Percentiles rank a stretch among this genome's conserved stretches.
phyloP scores from a whole-genome alignment of 2,888 invertebrate species.

The Sericinus montela region DNA sequence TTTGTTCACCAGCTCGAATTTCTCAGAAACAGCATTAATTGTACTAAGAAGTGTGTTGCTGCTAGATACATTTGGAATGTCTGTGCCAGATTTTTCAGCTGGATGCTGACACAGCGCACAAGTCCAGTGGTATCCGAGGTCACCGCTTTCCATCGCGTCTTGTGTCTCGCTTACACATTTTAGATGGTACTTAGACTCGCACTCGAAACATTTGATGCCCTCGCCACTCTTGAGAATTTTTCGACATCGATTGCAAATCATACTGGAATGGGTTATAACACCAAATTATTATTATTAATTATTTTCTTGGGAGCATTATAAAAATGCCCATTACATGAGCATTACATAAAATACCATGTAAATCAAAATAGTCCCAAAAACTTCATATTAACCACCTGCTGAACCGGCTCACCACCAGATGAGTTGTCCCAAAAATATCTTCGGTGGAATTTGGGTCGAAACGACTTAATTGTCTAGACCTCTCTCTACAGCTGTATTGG shows the following conservation, averaged over 20 bases:
- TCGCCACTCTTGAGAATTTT: slow-evolving; percentile 38
- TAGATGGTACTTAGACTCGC: slow-evolving; percentile 39
- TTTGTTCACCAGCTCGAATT: slow-evolving; percentile 59
- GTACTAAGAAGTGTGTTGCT: slow-evolving; percentile 28
- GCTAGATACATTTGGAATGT: slow-evolving; percentile 12
- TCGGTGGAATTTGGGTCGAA: too few species aligned
- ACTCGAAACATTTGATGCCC: slow-evolving; percentile 40
- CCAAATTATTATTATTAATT: neutral
- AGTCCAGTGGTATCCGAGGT: slow-evolving; percentile 47
- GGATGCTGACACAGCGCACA: slow-evolving; percentile 49
- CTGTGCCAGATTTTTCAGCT: slow-evolving; percentile 24
- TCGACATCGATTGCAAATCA: slow-evolving; percentile 51
- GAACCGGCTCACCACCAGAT: too few species aligned
- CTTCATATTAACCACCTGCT: too few species aligned
- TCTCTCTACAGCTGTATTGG: too few species aligned
- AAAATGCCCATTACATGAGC: too few species aligned
- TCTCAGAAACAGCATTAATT: slow-evolving; percentile 44
- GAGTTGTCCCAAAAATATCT: too few species aligned
- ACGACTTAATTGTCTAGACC: too few species aligned
- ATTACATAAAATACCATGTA: too few species aligned
- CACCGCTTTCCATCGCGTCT: slow-evolving; percentile 37
- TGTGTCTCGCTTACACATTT: slow-evolving; percentile 34
- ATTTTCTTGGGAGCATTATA: too few species aligned
- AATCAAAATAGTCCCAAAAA: too few species aligned
- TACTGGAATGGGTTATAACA: slow-evolving; percentile 24